Conservation (phyloP, 2,113 vertebrate species). For the Neotoma lepida region DNA sequence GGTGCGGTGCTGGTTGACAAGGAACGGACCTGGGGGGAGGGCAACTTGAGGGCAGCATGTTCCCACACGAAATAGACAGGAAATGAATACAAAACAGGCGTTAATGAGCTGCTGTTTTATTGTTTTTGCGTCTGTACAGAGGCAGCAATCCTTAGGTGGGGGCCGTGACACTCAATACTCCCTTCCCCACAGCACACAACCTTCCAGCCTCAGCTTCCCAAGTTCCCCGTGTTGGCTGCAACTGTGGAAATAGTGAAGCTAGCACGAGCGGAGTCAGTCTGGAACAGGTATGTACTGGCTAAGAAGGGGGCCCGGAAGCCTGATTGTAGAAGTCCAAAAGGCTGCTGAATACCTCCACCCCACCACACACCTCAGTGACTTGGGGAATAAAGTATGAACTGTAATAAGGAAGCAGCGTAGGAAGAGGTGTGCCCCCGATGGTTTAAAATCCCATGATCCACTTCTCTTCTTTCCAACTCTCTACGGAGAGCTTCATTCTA, state of each 20-base stretch:
- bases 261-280: not conserved
- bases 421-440: not conserved
- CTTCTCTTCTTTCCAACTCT: not conserved
- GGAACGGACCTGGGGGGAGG: not conserved
- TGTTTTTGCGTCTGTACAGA: conserved; percentile 70
- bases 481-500: conserved; percentile 1
- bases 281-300: conserved; percentile 30
- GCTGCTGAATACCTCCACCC: not conserved
- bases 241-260: conserved; percentile 66
- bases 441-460: not conserved
- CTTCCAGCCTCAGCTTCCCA: conserved; percentile 53
- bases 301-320: not conserved
- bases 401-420: not conserved
- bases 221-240: conserved; percentile 52
- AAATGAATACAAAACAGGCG: conserved; percentile 60
- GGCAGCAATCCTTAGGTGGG: conserved; percentile 57
- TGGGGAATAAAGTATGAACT: not conserved
- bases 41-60: not conserved
- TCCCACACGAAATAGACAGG: conserved; percentile 27
- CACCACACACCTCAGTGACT: not conserved
- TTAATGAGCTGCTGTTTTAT: conserved; percentile 67
- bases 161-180: conserved; percentile 16
- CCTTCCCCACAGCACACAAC: conserved; percentile 16
- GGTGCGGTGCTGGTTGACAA: not conserved
- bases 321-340: not conserved